phyloP scores from a whole-genome alignment of 2,113 vertebrate genomes.

The Siphamia tubifer region DNA sequence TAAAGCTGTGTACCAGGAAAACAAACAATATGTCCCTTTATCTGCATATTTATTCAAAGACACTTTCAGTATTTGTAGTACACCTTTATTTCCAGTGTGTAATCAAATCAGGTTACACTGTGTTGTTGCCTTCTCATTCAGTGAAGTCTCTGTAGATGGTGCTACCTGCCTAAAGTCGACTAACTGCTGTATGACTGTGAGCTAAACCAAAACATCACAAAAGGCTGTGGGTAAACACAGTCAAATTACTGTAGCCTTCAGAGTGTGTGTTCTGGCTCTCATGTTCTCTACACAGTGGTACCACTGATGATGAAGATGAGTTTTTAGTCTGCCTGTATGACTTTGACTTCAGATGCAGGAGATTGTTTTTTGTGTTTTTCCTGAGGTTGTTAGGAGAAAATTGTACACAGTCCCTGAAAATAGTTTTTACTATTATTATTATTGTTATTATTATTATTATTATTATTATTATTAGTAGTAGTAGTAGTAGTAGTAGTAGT shows the following conservation, averaged over 20 bases:
- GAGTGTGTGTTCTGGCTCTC: slow-evolving; percentile 25
- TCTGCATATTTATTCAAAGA: no score
- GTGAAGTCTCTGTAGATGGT: background rate
- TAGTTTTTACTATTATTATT: no score
- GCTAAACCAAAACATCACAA: background rate
- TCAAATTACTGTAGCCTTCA: slow-evolving; percentile 16
- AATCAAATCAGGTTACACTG: background rate
- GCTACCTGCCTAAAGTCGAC: background rate
- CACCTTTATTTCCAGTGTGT: no score
- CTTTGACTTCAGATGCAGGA: background rate
- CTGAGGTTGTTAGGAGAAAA: background rate
- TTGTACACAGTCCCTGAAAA: no score
- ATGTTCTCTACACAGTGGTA: background rate
- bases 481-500: no score
- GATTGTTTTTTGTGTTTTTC: background rate
- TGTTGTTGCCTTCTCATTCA: background rate
- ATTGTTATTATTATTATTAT: no score
- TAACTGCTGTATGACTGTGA: background rate
- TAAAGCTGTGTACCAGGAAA: no score
- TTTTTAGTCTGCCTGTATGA: background rate
- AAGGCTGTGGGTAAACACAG: background rate
- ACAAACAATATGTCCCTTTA: no score
- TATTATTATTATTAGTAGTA: no score
- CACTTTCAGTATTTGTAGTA: no score
- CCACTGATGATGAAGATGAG: background rate